phyloP scores from a whole-genome alignment of 1,140 invertebrate species.

The Rhysida immarginata region DNA sequence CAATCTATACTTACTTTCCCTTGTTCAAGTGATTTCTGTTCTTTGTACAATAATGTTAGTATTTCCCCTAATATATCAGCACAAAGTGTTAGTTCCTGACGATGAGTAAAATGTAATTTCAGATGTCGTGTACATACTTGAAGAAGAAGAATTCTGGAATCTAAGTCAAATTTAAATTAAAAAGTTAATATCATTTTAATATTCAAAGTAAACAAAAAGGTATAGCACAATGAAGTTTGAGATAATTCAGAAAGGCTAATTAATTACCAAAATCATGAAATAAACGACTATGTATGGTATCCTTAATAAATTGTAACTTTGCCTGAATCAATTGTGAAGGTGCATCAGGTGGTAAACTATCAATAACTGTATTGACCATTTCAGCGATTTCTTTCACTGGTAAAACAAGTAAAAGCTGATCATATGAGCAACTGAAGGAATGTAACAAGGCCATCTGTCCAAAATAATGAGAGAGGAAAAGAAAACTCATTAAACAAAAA shows the following conservation, averaged over 20 bases:
- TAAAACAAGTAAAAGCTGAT: slow-evolving; percentile 37
- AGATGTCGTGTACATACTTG: slow-evolving; percentile 49
- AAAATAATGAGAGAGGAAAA: slow-evolving; percentile 8
- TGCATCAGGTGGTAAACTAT: slow-evolving; percentile 44
- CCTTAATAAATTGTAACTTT: slow-evolving; percentile 53
- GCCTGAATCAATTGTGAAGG: slow-evolving; percentile 46
- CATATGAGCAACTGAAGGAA: slow-evolving; percentile 30
- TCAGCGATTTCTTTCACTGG: slow-evolving; percentile 48
- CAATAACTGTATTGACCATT: slow-evolving; percentile 48
- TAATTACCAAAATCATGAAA: slow-evolving; percentile 46
- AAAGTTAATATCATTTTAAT: no score
- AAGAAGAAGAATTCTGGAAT: slow-evolving; percentile 59
- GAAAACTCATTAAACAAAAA: slow-evolving; percentile 7
- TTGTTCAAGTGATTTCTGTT: slow-evolving; percentile 37
- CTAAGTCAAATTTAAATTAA: slow-evolving; percentile 31
- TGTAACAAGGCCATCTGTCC: slow-evolving; percentile 43
- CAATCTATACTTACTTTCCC: slow-evolving; percentile 16
- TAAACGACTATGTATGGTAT: slow-evolving; percentile 50
- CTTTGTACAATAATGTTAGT: slow-evolving; percentile 51
- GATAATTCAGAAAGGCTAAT: no score
- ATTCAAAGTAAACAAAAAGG: no score
- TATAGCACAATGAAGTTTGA: no score
- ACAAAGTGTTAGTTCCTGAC: slow-evolving; percentile 66
- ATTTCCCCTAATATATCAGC: slow-evolving; percentile 78
- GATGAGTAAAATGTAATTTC: slow-evolving; percentile 55